Percentiles rank a stretch among this genome's conserved stretches.
Conservation (phyloP, 2,797 vertebrate genomes). For the Aldrovandia affinis region DNA sequence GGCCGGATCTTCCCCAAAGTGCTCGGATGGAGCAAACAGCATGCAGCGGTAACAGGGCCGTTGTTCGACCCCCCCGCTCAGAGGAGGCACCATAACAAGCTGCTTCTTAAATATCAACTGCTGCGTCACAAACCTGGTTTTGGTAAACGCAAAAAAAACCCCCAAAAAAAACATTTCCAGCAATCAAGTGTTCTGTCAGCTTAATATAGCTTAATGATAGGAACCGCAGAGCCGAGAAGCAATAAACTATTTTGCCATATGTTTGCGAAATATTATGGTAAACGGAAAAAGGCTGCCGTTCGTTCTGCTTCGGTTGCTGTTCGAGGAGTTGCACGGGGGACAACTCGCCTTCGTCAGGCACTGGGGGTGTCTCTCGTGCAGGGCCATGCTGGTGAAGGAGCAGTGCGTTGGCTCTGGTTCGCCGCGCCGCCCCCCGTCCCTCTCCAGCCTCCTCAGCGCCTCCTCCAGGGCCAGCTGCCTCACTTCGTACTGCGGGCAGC, state of each 20-base stretch:
- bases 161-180: conserved; percentile 38
- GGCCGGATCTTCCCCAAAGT: conserved; percentile 52
- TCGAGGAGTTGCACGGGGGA: background rate
- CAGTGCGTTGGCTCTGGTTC: conserved; percentile 57
- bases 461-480: conserved; percentile 77
- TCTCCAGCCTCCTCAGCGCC: conserved; percentile 71
- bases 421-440: conserved; percentile 36
- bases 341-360: conserved; percentile 87
- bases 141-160: conserved; percentile 30
- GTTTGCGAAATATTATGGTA: conserved; percentile 60
- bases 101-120: conserved; percentile 66
- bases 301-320: conserved; percentile 8
- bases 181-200: conserved; percentile 41
- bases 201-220: conserved; percentile 46
- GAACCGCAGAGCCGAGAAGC: conserved; percentile 32
- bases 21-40: conserved; percentile 48
- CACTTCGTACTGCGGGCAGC: conserved; percentile 76
- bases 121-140: conserved; percentile 61
- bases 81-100: conserved; percentile 54
- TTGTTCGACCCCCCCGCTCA: conserved; percentile 51
- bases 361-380: conserved; percentile 81
- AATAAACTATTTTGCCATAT: conserved; percentile 46
- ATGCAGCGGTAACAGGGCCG: conserved; percentile 56
- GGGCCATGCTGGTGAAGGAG: conserved; percentile 72
- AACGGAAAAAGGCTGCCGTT: conserved; percentile 55